phyloP scores from a whole-genome alignment of 1,140 invertebrate species.

The Hyles vespertilio region DNA sequence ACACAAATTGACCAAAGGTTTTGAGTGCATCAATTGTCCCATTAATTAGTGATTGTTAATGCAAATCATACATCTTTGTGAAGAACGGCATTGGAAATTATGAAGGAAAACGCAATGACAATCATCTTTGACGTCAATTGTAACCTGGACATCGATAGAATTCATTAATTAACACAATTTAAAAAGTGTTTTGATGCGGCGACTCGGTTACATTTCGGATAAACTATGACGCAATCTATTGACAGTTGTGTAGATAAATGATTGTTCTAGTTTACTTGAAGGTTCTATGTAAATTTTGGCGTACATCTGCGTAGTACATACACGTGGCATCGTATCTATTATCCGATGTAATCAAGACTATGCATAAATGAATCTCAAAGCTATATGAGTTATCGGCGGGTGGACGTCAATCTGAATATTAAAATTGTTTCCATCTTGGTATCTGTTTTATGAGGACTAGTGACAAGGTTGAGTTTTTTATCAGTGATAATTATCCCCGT shows the following conservation, averaged over 20 bases:
- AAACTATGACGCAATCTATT: neutral
- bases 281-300: constrained; percentile 54
- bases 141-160: no score
- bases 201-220: no score
- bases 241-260: neutral
- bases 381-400: constrained; percentile 39
- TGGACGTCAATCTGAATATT: constrained; percentile 41
- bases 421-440: constrained; percentile 36
- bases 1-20: no score
- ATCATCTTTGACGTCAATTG: no score
- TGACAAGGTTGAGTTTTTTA: neutral
- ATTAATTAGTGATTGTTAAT: no score
- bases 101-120: no score
- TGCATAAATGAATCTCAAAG: constrained; percentile 61
- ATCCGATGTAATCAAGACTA: constrained; percentile 41
- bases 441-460: constrained; percentile 20
- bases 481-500: no score
- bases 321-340: constrained; percentile 30
- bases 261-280: constrained; percentile 31
- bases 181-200: no score
- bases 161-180: no score
- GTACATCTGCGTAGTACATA: constrained; percentile 35
- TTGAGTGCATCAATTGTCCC: no score
- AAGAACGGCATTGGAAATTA: neutral
- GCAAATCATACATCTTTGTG: no score